Base-by-base conservation (phyloP, 2,113 vertebrate genomes). In the Diadophis punctatus region DNA sequence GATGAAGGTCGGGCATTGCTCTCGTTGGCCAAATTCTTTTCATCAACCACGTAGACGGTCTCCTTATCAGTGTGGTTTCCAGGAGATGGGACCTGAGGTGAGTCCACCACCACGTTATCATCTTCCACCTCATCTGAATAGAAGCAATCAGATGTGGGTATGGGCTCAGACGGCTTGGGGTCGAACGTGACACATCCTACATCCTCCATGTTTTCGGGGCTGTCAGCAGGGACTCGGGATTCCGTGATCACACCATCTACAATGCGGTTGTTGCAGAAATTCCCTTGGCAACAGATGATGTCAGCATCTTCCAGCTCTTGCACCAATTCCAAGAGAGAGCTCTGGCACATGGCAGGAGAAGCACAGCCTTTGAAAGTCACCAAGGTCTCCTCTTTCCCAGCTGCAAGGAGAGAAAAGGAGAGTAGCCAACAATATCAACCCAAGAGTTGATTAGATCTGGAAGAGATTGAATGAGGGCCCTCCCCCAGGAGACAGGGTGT, bases 351-450 rank as follows among this genome's bases (percentile, higher is more conserved):
- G 51, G 93, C 87, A 10, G 87, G 87, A 3, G 93, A 91, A 25
- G 93, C 93, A 3, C 93, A 93, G 43, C 93, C 93, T 80, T 93
- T 93, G 25, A 93, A 93, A 27, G 93, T 91, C 86, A 93, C 34
- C 3, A 89, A 11, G 39, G n/a, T 55, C 4, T 52, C 43, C 63
- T 63, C 53, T 48, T 30, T n/a, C 2, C 87, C 87, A 34, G 52
- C 93, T 93, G 90, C n/a, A 53, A 12, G 34, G 1, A 20, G 53
- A 85, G 48, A 51, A 52, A 51, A 56, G 7, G 25, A 34, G 16
- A 52, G 22, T 4, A 27, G 11, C 8, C 23, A 27, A 30, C 1
- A 3, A 22, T 10, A 46, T 68, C 51, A 84, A 25, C 14, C n/a
- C 60, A 51, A 86, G 51, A 80, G 8, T 9, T 80, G 74, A 80